phyloP scores from a whole-genome alignment of 2,888 invertebrate species.

The Lampropteryx suffumata region DNA sequence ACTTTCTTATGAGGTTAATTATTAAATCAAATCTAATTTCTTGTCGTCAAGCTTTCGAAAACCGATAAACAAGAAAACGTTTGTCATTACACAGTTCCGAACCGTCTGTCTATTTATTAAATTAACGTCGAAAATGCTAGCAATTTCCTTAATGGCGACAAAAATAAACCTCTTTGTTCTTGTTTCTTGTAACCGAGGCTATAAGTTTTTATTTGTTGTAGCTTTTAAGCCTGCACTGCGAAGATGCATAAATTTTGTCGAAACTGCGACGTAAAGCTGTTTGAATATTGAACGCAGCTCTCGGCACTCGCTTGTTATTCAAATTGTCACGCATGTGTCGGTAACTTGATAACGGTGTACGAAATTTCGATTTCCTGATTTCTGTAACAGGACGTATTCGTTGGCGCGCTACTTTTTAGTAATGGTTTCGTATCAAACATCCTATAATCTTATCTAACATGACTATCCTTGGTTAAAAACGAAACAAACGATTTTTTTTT shows the following conservation, averaged over 20 bases:
- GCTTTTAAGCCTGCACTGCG: not conserved
- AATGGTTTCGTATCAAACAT: too few relatives aligned
- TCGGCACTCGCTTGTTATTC: slow-evolving; percentile 9
- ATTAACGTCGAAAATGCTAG: slow-evolving; percentile 22
- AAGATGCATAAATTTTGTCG: slow-evolving; percentile 2
- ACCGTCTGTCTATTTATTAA: slow-evolving; percentile 12
- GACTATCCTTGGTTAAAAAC: too few relatives aligned
- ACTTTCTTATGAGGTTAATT: too few relatives aligned
- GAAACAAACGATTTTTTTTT: too few relatives aligned
- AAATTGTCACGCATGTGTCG: slow-evolving; percentile 15
- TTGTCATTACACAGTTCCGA: too few relatives aligned
- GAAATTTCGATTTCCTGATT: slow-evolving; percentile 8
- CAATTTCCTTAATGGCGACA: slow-evolving; percentile 26
- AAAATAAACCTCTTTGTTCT: slow-evolving; percentile 15
- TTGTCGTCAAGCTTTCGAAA: too few relatives aligned
- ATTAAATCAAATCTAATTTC: too few relatives aligned
- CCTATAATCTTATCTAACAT: too few relatives aligned
- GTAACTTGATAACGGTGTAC: slow-evolving; percentile 18
- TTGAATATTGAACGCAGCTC: slow-evolving; percentile 10
- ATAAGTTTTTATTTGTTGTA: not conserved
- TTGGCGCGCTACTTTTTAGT: not conserved
- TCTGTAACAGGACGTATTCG: not conserved
- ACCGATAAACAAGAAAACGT: too few relatives aligned
- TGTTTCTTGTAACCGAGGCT: slow-evolving; percentile 1
- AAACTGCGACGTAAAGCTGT: not conserved